phyloP scores from a whole-genome alignment of 2,797 vertebrate genomes.

The Melopsittacus undulatus region DNA sequence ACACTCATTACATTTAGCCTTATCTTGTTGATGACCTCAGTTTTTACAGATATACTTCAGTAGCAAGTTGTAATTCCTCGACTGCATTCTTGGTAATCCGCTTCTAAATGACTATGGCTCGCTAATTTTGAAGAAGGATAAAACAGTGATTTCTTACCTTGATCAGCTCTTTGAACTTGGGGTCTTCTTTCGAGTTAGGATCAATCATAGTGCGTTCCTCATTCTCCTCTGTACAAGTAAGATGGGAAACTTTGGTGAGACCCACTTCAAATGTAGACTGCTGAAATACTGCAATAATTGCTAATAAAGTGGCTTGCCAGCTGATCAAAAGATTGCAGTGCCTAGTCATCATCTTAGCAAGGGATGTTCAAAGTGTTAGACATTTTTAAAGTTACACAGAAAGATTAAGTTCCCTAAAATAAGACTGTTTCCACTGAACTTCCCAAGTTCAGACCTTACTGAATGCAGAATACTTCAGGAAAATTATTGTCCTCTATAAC shows the following conservation, averaged over 20 bases:
- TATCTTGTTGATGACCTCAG: background rate
- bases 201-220: conserved; percentile 96
- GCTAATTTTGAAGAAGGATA: background rate
- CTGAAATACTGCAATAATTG: background rate
- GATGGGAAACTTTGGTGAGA: conserved; percentile 28
- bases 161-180: conserved; percentile 94
- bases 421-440: background rate
- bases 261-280: background rate
- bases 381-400: background rate
- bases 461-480: background rate
- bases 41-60: background rate
- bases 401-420: background rate
- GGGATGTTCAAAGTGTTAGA: background rate
- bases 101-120: background rate
- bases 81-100: background rate
- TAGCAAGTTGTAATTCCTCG: background rate
- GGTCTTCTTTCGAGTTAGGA: conserved; percentile 89
- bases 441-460: background rate
- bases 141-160: conserved; percentile 80
- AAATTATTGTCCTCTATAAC: background rate
- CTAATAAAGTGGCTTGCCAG: background rate
- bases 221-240: conserved; percentile 87
- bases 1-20: background rate
- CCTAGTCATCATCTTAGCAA: background rate
- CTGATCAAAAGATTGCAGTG: background rate